Evolutionary conservation across 2,888 invertebrate genomes (phyloP).

Genomic region (Pterostichus niger): DNA sequence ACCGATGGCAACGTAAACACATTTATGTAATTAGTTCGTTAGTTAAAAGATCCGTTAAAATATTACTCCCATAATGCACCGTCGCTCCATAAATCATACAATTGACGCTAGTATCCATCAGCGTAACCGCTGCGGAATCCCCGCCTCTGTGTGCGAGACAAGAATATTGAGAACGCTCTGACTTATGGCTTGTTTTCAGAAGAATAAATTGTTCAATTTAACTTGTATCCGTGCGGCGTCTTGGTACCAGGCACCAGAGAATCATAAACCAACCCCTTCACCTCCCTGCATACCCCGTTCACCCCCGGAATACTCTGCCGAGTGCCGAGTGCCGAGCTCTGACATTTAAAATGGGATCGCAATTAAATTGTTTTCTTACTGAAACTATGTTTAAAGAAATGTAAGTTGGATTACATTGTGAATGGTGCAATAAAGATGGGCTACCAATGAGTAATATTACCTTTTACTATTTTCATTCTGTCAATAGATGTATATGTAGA

Average conservation of each 20-base stretch:
- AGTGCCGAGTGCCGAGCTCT: background rate
- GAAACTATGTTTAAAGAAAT: constrained; percentile 44
- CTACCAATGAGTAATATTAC: background rate
- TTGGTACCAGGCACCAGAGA: constrained; percentile 64
- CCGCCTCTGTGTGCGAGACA: constrained; percentile 30
- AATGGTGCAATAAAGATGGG: constrained; percentile 17
- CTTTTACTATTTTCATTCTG: background rate
- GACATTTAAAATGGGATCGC: constrained; percentile 52
- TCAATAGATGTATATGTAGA: too few species aligned
- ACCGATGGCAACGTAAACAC: background rate
- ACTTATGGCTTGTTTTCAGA: constrained; percentile 66
- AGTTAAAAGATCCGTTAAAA: constrained; percentile 30
- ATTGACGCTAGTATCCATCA: constrained; percentile 43
- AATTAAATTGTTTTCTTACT: constrained; percentile 47
- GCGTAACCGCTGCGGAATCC: constrained; percentile 19
- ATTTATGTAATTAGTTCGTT: constrained; percentile 35
- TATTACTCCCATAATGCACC: constrained; percentile 21
- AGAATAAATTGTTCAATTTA: constrained; percentile 67
- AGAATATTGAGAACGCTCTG: constrained; percentile 65
- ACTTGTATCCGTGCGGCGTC: constrained; percentile 64
- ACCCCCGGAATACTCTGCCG: too few species aligned
- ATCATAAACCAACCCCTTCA: constrained; percentile 54
- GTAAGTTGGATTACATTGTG: constrained; percentile 14
- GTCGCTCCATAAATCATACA: constrained; percentile 22
- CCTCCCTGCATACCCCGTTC: background rate